Conservation (phyloP, 2,797 vertebrate species). For the Poeciliopsis paucimaculata region DNA sequence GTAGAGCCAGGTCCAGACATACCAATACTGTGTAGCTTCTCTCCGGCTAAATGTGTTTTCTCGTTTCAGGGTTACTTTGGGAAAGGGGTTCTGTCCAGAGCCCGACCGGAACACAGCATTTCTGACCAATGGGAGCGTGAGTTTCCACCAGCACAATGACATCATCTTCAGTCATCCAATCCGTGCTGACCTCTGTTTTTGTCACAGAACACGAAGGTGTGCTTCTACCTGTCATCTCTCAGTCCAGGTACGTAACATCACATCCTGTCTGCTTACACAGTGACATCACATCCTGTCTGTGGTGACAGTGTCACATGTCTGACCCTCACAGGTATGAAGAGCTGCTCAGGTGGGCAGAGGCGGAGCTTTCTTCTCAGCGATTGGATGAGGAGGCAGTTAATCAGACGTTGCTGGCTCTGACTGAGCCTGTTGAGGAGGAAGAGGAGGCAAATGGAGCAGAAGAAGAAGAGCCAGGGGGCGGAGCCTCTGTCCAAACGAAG, state of each 20-base stretch:
- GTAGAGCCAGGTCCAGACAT: not conserved
- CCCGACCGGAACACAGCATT: conserved; percentile 85
- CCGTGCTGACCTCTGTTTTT: conserved; percentile 26
- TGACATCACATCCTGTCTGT: conserved; percentile 1
- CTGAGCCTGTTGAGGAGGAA: conserved; percentile 64
- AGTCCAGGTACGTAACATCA: conserved; percentile 83
- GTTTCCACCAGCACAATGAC: conserved; percentile 21
- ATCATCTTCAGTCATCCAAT: conserved; percentile 26
- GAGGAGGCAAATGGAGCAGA: not conserved
- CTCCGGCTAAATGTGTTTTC: not conserved
- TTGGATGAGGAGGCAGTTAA: conserved; percentile 71
- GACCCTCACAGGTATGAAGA: conserved; percentile 80
- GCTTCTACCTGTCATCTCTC: conserved; percentile 84
- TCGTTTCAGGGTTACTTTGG: conserved; percentile 91
- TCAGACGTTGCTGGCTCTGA: conserved; percentile 75
- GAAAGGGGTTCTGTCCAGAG: conserved; percentile 93
- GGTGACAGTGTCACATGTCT: not conserved
- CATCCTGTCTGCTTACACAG: not conserved
- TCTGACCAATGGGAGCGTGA: conserved; percentile 89
- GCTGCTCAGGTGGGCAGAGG: conserved; percentile 80
- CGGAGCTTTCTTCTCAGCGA: conserved; percentile 80
- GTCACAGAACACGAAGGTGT: conserved; percentile 57
- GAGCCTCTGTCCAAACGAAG: not conserved
- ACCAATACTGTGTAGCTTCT: not conserved
- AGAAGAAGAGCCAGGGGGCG: conserved; percentile 5